Evolutionary conservation across 2,888 invertebrate genomes (phyloP), one percentile per base, ranked within the genome.

Genomic region (Hyppa rectilinea): DNA sequence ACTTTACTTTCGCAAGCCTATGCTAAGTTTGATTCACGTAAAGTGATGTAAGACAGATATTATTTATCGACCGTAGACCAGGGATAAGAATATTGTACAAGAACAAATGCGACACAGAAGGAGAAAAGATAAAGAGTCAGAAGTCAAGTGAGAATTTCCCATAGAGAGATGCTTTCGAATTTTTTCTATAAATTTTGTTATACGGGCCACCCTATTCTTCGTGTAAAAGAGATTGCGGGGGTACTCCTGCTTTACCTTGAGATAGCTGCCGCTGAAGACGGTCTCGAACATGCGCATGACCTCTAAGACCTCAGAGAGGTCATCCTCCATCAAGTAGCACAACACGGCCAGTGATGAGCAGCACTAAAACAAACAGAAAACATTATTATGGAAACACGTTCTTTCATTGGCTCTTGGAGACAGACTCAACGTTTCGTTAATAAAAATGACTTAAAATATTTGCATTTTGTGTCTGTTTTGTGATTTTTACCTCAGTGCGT

Each of bases 341-440:
- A 98, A 97, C 87, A 98, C 96, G 20, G 98, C 97, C 84, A 99
- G 93, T 0, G 99, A 97, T 82, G 97, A 97, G 87, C 98, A 98
- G 89, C 98, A 98, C 98, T 99, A 92, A 17, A 96, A 94, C 12
- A 56, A 26, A n/a, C n/a, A 64, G 26, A 43, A 43, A 4, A 36
- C 14, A 23, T 5, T 2, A 26, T 26, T 26, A 20, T 26, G 14
- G 20, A 20, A 43, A 45, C 2, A 45, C 1, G 20, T 59, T 36
- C 29, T 36, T 20, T 67, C 2, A 29, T 20, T 26, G 14, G 7
- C 20, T 38, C 29, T 14, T 31, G n/a, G 2, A 20, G 6, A 17
- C n/a, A n/a, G n/a, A n/a, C n/a, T n/a, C 2, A 31, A 14, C 4
- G 3, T 14, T 23, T 26, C 14, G 23, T 34, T 26, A 1, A 26